These are phyloP conservation scores for Zoanthus sansibaricus DNA, from an alignment of 92 coral and sea anemone species.

Conservation along the genomic window DNA sequence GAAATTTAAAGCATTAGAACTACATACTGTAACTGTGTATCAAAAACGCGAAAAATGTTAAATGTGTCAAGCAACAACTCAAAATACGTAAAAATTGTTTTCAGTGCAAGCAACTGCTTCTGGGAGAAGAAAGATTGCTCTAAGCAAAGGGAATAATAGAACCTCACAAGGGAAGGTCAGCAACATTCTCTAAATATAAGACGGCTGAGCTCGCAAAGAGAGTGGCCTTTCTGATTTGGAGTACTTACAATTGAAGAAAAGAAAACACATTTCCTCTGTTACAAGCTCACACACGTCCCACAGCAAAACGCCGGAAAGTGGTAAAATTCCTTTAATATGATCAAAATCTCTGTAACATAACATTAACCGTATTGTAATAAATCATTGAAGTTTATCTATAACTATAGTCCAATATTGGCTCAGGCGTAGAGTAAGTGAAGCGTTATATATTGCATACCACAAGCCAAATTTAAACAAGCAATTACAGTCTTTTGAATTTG, in stretches of 20 bases:
- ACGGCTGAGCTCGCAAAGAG: neutral
- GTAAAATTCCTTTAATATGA: neutral
- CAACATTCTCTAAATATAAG: neutral
- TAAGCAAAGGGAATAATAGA: neutral
- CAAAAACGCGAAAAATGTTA: neutral
- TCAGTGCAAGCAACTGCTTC: neutral
- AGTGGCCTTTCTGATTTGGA: neutral
- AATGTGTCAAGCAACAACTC: neutral
- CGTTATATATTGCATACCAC: no score
- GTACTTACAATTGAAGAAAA: neutral
- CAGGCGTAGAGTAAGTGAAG: no score
- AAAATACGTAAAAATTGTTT: neutral
- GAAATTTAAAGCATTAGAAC: neutral
- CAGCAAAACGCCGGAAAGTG: constrained; percentile 23
- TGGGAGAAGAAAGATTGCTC: neutral
- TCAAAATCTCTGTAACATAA: no score
- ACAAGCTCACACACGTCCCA: constrained; percentile 5
- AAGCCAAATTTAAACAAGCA: no score
- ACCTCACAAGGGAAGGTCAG: constrained; percentile 5
- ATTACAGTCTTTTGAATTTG: no score
- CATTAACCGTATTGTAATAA: no score
- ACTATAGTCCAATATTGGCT: no score
- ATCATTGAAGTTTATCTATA: no score
- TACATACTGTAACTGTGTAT: neutral
- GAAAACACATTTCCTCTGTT: neutral